phyloP scores from a whole-genome alignment of 2,888 invertebrate genomes.

The Pinctada fucata region DNA sequence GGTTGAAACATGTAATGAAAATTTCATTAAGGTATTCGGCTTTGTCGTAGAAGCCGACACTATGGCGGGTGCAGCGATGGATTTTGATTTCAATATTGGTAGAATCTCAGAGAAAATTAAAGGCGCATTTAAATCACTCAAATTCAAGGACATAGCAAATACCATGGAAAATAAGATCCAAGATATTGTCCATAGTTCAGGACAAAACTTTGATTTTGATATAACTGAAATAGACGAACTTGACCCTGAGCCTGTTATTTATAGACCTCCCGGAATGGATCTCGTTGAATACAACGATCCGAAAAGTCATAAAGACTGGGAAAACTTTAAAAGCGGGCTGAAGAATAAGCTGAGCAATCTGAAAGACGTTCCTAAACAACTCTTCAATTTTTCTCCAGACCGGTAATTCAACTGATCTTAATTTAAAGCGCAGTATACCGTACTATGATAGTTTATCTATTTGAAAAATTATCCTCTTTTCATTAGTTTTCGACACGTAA shows the following conservation, averaged over 20 bases:
- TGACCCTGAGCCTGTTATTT: background rate
- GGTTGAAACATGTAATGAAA: conserved; percentile 48
- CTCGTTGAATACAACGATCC: conserved; percentile 4
- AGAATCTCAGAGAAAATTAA: background rate
- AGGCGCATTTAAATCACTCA: background rate
- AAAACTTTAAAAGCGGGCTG: conserved; percentile 17
- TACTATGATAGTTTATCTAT: no score
- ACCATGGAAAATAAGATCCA: background rate
- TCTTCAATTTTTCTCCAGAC: conserved; percentile 20
- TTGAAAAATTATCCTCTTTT: no score
- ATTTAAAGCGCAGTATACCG: background rate
- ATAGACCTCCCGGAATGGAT: conserved; percentile 19
- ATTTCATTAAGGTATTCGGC: conserved; percentile 40
- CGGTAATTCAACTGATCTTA: conserved; percentile 4
- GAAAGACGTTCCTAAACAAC: conserved; percentile 22
- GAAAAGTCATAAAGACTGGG: background rate
- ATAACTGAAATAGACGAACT: background rate
- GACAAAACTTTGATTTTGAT: background rate
- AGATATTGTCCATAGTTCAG: background rate
- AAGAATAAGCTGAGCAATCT: conserved; percentile 7
- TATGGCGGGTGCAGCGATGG: background rate
- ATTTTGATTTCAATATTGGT: background rate
- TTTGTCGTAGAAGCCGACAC: conserved; percentile 22
- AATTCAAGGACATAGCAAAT: conserved; percentile 5
- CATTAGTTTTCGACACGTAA: no score